These are phyloP conservation scores for Leptatherina wallacei DNA, from an alignment of 2,797 vertebrate genomes.

Conservation along the genomic window DNA sequence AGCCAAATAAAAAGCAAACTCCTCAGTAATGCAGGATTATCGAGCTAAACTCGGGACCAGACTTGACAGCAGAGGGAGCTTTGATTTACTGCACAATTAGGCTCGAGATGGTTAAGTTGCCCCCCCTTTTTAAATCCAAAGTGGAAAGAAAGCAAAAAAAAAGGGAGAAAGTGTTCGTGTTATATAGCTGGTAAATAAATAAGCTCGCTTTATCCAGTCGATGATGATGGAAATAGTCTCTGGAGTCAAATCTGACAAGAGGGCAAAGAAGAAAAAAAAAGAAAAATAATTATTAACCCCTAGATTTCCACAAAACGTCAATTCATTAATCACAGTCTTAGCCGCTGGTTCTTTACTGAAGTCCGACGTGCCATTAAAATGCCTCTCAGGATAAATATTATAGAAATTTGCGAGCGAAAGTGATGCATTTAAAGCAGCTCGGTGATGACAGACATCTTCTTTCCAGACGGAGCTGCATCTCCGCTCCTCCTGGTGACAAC, in stretches of 20 bases:
- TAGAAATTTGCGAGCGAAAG: slow-evolving; percentile 20
- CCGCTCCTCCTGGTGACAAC: slow-evolving; percentile 35
- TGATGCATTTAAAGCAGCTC: slow-evolving; percentile 23
- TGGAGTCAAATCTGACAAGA: slow-evolving; percentile 10
- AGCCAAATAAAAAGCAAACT: slow-evolving; percentile 42
- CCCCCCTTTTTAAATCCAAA: slow-evolving; percentile 3
- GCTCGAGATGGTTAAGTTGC: neutral
- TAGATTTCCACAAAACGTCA: slow-evolving; percentile 14
- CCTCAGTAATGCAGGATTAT: slow-evolving; percentile 51
- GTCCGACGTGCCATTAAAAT: slow-evolving; percentile 57
- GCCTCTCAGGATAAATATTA: slow-evolving; percentile 29
- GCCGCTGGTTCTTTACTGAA: slow-evolving; percentile 26
- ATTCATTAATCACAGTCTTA: slow-evolving; percentile 42
- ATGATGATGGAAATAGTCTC: neutral
- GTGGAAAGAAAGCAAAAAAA: neutral
- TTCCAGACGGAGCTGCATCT: slow-evolving; percentile 48
- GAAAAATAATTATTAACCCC: neutral
- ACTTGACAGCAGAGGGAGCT: slow-evolving; percentile 14
- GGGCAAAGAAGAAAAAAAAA: neutral
- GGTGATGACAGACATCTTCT: slow-evolving; percentile 41
- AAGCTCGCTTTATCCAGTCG: neutral
- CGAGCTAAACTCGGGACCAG: slow-evolving; percentile 42
- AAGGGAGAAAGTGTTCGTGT: neutral
- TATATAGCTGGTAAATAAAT: slow-evolving; percentile 2
- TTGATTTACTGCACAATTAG: slow-evolving; percentile 12